These are phyloP conservation scores for Zoanthus sociatus DNA, from an alignment of 92 coral and sea anemone species.

Conservation along the genomic window DNA sequence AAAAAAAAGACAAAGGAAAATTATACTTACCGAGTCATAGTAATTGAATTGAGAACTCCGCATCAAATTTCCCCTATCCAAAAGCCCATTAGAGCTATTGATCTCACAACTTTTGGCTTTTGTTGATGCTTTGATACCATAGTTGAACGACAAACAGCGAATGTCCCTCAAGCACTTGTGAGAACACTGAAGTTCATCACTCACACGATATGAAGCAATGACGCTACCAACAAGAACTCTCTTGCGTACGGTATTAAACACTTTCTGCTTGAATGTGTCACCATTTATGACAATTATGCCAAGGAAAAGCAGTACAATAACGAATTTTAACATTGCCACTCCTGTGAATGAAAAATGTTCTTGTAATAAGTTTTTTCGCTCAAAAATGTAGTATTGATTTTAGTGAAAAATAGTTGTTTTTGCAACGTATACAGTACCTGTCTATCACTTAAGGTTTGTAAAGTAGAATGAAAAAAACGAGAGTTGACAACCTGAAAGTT, in stretches of 20 bases:
- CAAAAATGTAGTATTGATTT: too few species aligned
- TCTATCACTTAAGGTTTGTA: too few species aligned
- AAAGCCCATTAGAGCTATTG: background rate
- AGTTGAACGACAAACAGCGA: background rate
- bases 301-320: too few species aligned
- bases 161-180: background rate
- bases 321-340: too few species aligned
- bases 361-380: too few species aligned
- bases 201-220: background rate
- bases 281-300: too few species aligned
- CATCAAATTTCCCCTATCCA: background rate
- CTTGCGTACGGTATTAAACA: background rate
- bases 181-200: constrained; percentile 15
- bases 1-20: background rate
- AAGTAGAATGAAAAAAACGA: too few species aligned
- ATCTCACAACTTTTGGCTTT: background rate
- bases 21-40: background rate
- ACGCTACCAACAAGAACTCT: constrained; percentile 5
- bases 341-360: too few species aligned
- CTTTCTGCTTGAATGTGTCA: background rate
- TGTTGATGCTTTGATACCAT: too few species aligned
- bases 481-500: too few species aligned
- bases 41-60: background rate
- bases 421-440: too few species aligned
- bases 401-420: too few species aligned